phyloP scores from a whole-genome alignment of 2,888 invertebrate species.

The Yponomeuta malinellus region DNA sequence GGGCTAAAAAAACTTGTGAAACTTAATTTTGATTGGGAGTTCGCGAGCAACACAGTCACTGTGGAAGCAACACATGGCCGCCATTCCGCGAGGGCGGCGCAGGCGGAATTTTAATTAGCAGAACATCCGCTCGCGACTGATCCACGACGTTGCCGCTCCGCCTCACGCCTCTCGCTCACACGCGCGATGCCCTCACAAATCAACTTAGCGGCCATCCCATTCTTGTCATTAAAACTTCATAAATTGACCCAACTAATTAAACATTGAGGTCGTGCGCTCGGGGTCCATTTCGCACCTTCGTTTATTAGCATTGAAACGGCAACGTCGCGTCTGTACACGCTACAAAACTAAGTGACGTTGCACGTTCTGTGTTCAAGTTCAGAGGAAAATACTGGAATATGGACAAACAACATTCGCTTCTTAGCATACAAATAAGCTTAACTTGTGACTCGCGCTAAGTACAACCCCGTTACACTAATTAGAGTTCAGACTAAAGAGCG shows the following conservation, averaged over 20 bases:
- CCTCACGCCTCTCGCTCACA: constrained; percentile 50
- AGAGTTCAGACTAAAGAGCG: constrained; percentile 32
- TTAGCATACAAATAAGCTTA: constrained; percentile 59
- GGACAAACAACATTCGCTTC: constrained; percentile 51
- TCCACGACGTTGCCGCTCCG: constrained; percentile 66
- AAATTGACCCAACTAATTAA: constrained; percentile 14
- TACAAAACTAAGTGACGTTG: constrained; percentile 56
- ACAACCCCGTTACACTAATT: constrained; percentile 37
- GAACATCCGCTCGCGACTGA: constrained; percentile 73
- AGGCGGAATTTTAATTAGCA: constrained; percentile 77
- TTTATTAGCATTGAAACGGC: constrained; percentile 34
- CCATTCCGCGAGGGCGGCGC: constrained; percentile 75
- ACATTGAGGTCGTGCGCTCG: constrained; percentile 12
- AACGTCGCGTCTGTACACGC: constrained; percentile 58
- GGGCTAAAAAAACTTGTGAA: constrained; percentile 69
- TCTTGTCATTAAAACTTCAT: constrained; percentile 8
- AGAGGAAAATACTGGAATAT: constrained; percentile 70
- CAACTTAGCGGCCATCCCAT: constrained; percentile 13
- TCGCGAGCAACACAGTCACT: constrained; percentile 46
- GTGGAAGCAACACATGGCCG: constrained; percentile 62
- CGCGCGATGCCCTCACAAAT: constrained; percentile 25
- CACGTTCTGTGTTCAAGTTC: constrained; percentile 68
- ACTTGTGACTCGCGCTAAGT: constrained; percentile 56
- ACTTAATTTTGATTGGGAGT: constrained; percentile 66
- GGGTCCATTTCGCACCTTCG: constrained; percentile 12